Evolutionary conservation across 2,797 vertebrate genomes (phyloP).

Genomic region (Phoebastria nigripes): DNA sequence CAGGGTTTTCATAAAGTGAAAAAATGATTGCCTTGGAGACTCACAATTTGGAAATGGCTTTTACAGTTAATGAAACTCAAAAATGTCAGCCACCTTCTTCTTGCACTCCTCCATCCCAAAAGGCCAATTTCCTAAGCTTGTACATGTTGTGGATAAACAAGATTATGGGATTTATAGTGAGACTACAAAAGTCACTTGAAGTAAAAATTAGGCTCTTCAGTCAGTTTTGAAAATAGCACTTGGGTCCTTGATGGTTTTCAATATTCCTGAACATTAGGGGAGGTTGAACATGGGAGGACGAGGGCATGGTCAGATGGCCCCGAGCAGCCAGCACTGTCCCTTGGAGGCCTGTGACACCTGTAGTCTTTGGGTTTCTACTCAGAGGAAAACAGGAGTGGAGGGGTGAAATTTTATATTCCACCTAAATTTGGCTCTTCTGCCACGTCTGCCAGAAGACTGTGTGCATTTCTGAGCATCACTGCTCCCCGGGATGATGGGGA

Average conservation of each 20-base stretch:
- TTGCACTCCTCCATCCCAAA: neutral
- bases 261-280: neutral
- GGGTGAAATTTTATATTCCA: neutral
- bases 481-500: neutral
- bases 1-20: neutral
- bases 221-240: neutral
- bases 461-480: neutral
- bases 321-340: neutral
- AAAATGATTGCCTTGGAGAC: neutral
- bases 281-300: neutral
- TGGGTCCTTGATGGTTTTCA: neutral
- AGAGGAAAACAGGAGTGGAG: neutral
- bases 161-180: neutral
- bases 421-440: neutral
- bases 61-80: neutral
- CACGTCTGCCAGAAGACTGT: neutral
- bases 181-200: neutral
- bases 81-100: neutral
- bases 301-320: neutral
- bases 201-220: neutral
- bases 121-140: neutral
- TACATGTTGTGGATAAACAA: neutral
- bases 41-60: neutral
- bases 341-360: neutral
- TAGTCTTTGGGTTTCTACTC: neutral